A percentile compares a stretch with the other conserved stretches of the same genome.
These are phyloP conservation scores for Epinephelus awoara DNA, from an alignment of 2,797 vertebrate genomes.

Conservation along the genomic window DNA sequence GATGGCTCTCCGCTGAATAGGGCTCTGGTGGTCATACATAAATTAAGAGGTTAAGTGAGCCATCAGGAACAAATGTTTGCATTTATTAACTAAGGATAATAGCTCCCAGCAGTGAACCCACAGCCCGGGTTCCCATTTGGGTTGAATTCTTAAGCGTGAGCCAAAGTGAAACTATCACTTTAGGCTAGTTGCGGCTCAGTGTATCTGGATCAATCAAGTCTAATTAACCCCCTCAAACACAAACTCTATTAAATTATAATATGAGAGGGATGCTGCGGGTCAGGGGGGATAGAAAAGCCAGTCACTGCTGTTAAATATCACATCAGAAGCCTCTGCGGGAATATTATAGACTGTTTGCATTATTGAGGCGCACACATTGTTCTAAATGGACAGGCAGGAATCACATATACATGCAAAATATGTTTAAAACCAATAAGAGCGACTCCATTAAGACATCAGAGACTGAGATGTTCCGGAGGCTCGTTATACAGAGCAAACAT, in stretches of 20 bases:
- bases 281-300: background rate
- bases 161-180: constrained; percentile 26
- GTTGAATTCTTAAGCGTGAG: constrained; percentile 39
- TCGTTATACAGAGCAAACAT: constrained; percentile 72
- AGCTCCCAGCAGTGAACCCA: constrained; percentile 59
- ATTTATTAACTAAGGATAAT: constrained; percentile 78
- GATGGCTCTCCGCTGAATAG: constrained; percentile 76
- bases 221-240: constrained; percentile 32
- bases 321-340: background rate
- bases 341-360: background rate
- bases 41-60: constrained; percentile 85
- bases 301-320: background rate
- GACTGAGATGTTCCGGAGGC: constrained; percentile 30
- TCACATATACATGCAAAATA: background rate
- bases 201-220: constrained; percentile 37
- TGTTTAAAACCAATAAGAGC: constrained; percentile 25
- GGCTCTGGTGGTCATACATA: constrained; percentile 81
- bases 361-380: background rate
- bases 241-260: background rate
- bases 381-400: constrained; percentile 16
- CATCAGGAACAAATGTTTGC: constrained; percentile 82
- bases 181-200: constrained; percentile 10
- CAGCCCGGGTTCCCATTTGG: constrained; percentile 40
- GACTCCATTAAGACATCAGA: constrained; percentile 61
- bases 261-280: background rate